Conservation (phyloP, 1,140 invertebrate genomes). For the Drosophila ambigua region DNA sequence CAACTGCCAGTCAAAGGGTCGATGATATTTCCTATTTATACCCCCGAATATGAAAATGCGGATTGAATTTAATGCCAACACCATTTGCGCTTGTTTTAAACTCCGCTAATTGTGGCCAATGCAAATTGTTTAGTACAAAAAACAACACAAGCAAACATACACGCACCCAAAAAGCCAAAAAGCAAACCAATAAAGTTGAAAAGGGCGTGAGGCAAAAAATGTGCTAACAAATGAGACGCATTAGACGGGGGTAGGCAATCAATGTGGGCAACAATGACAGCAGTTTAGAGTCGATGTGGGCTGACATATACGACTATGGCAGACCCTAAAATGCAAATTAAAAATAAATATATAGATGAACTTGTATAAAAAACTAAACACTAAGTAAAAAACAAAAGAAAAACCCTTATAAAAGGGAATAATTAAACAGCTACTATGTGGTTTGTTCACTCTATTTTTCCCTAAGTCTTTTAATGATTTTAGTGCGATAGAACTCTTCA, state of each 20-base stretch:
- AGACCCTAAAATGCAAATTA: neutral
- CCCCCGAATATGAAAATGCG: neutral
- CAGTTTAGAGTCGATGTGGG: neutral
- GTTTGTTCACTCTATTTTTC: too few species aligned
- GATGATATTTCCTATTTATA: constrained; percentile 59
- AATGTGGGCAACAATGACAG: constrained; percentile 8
- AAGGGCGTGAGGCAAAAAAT: constrained; percentile 19
- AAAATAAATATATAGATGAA: neutral
- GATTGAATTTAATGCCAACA: constrained; percentile 38
- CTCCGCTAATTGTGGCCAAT: constrained; percentile 57
- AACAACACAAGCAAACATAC: constrained; percentile 5
- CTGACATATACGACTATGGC: neutral
- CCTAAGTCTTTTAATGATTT: too few species aligned
- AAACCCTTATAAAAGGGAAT: too few species aligned
- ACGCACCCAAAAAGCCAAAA: neutral
- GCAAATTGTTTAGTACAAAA: constrained; percentile 40
- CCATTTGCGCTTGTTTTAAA: constrained; percentile 41
- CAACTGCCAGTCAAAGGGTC: constrained; percentile 53
- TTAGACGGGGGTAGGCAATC: constrained; percentile 31
- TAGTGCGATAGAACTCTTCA: neutral
- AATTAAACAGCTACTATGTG: too few species aligned
- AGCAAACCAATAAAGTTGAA: neutral
- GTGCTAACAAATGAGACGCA: constrained; percentile 37
- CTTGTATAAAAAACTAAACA: too few species aligned
- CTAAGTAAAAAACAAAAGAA: too few species aligned